Evolutionary conservation across 2,797 vertebrate genomes (phyloP), one percentile per base, ranked within the genome.

Genomic region (Hemitrygon akajei): DNA sequence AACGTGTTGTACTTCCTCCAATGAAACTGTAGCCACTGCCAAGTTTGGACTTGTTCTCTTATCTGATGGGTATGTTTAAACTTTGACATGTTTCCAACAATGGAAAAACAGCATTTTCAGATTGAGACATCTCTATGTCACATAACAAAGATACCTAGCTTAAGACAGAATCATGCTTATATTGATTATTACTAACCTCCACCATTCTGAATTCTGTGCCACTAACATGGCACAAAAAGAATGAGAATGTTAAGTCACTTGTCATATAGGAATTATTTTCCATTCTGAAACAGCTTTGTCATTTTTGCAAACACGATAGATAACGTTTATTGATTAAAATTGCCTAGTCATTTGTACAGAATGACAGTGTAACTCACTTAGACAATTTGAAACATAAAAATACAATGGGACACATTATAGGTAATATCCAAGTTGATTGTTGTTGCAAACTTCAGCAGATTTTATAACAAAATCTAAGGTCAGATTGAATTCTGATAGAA

Each of bases 161-260:
- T 93, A 47, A 93, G 40, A 76, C 9, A 75, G 25, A 71, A 76
- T 93, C 56, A 71, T 40, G 22, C 6, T 76, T 27, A 93, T 56
- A 75, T 93, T 75, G 25, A 76, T 27, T 2, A 11, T 76, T 40
- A 76, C 58, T 56, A 56, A 56, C 25, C 18, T 73, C 12, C 30
- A 76, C 14, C 16, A 56, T 56, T 76, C 27, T 30, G 56, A 93
- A 93, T 75, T 76, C 91, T 4, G 6, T 76, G 71, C 91, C 47
- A 14, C 71, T n/a, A 75, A 92, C 58, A 56, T 75, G 91, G 40
- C 91, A 93, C 91, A 75, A 71, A 93, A 93, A 73, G 69, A 1
- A 76, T 71, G 40, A 93, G 40, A 92, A 16, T 76, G 91, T 58
- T 93, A 92, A n/a, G 40, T 76, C 71, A 56, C 91, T 76, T 93